Evolutionary conservation across 1,140 invertebrate genomes (phyloP), one percentile per base, ranked within the genome.

Genomic region (Myzus persicae): DNA sequence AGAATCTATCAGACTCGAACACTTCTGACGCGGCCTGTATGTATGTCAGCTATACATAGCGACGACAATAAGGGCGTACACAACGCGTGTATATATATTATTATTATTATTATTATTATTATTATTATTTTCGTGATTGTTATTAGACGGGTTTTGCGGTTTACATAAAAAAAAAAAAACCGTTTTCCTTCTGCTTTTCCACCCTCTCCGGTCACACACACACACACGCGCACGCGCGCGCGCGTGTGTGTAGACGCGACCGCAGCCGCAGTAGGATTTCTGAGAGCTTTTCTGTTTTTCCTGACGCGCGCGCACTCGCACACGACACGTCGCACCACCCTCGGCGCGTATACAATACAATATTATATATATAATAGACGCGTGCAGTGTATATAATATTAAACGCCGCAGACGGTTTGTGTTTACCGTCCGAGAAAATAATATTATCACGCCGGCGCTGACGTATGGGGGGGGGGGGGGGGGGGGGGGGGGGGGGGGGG

Each of bases 91-190:
- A n/a, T 67, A 67, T 67, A 67, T n/a, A n/a, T n/a, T n/a, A n/a
- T n/a, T n/a, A n/a, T n/a, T n/a, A n/a, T n/a, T n/a, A n/a, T n/a
- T n/a, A n/a, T n/a, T n/a, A n/a, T n/a, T 59, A 59, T 59, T 54
- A 59, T 67, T 67, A 44, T 85, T 85, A 85, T 89, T 54, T 38
- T 89, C 26, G 22, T 44, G 51, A 91, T 91, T 91, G 67, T 91
- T 91, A 91, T 91, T 91, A 91, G 54, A 91, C 90, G 90, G 18
- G 90, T 91, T 91, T 76, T 76, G 90, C 90, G 54, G 90, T 91
- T 76, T 40, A 85, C 42, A 44, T 85, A 85, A 85, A 85, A 14
- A 44, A 87, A 38, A 89, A 40, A 42, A 85, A 85, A 84, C 38
- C 82, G 82, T 51, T 89, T 89, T 59, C 51, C 54, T 9, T 38